Conservation (phyloP, 1,140 invertebrate genomes). For the Trichonephila clavata region DNA sequence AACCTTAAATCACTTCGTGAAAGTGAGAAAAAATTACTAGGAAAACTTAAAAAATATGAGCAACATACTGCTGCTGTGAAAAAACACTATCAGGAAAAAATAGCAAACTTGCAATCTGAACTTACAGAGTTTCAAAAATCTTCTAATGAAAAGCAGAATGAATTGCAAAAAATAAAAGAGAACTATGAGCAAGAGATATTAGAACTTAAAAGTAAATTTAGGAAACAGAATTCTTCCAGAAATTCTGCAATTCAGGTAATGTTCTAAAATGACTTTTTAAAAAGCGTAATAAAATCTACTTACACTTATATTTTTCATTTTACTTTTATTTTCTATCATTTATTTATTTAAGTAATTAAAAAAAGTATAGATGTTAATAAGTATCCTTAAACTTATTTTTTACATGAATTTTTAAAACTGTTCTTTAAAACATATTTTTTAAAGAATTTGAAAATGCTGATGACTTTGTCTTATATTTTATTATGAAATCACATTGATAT, state of each 20-base stretch:
- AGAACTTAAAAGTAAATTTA: background rate
- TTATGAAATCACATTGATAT: too few relatives aligned
- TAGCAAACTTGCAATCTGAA: background rate
- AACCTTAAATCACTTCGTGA: background rate
- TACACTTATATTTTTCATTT: too few relatives aligned
- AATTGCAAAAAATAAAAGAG: background rate
- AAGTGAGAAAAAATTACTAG: background rate
- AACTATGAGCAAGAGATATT: constrained; percentile 2
- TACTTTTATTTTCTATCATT: too few relatives aligned
- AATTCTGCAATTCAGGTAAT: background rate
- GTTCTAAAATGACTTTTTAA: too few relatives aligned
- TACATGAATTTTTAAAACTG: too few relatives aligned
- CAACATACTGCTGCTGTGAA: background rate
- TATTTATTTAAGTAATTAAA: too few relatives aligned
- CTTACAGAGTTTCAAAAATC: background rate
- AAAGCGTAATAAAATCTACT: too few relatives aligned
- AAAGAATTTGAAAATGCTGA: too few relatives aligned
- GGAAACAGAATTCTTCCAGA: background rate
- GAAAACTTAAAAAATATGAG: constrained; percentile 15
- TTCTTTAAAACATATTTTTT: too few relatives aligned
- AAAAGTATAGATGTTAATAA: too few relatives aligned
- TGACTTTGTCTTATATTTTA: too few relatives aligned
- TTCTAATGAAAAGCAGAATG: background rate
- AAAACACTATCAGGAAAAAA: background rate
- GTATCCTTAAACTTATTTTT: too few relatives aligned